Base-by-base conservation (phyloP, 2,797 vertebrate species). In the Sciaenops ocellatus region DNA sequence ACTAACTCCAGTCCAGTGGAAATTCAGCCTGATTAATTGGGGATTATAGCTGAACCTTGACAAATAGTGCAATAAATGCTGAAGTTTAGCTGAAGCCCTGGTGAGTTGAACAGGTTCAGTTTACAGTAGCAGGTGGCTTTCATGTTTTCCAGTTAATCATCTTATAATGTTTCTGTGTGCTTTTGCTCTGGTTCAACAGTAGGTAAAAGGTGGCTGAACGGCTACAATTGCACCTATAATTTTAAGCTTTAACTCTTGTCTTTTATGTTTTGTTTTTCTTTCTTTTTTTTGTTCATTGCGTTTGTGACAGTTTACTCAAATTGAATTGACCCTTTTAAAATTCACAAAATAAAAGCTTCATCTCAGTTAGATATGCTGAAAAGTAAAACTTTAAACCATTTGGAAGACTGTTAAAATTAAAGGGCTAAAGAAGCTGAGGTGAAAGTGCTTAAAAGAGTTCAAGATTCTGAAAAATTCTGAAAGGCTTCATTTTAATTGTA, bases 71-170 rank as follows among this genome's bases (percentile, higher is more conserved):
- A 52, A 61, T 46, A 41, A 68, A 67, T 52, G 13, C 69, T 54
- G 26, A 38, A 16, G 10, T 41, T 47, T 22, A 16, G 15, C 47
- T 34, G 20, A 65, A 48, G 24, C 46, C 2, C 3, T 4, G 41
- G 16, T 34, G 67, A 69, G 78, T 47, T 54, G 62, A 70, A 50
- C 22, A 10, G 59, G 71, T 72, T 88, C 69, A 69, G 7, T 73
- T 86, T 73, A 44, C 72, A 24, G 6, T 52, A 69, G 79, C 86
- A 88, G 79, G 83, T 85, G 79, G 78, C 56, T 82, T 78, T 85
- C 42, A 42, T 79, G 72, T 87, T 85, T 80, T 52, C 41, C 12
- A 42, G 5, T 71, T 87, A 89, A 87, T 87, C 79, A 5, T 56
- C 59, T 84, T 78, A 80, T 48, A 30, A 57, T 55, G 24, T 82